Percentiles rank a stretch among this genome's conserved stretches.
These are phyloP conservation scores for Genyomyrus donnyi DNA, from an alignment of 2,113 vertebrate species.

Conservation along the genomic window DNA sequence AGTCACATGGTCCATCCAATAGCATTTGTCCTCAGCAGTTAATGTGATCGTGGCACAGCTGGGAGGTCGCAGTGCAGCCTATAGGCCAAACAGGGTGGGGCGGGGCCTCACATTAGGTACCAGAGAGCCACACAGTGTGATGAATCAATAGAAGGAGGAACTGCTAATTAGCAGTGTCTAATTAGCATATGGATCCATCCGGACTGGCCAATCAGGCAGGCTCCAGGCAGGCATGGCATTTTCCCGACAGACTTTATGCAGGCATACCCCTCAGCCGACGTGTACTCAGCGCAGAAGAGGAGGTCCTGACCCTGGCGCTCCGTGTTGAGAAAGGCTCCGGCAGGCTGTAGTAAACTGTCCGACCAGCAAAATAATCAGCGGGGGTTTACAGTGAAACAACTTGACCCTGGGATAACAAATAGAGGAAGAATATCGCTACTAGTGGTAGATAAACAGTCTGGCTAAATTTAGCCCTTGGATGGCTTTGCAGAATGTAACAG, in stretches of 20 bases:
- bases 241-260: constrained; percentile 27
- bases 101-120: not conserved
- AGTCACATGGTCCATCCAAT: not conserved
- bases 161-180: not conserved
- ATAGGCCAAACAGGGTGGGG: not conserved
- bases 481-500: not conserved
- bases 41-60: constrained; percentile 30
- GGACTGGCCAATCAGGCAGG: not conserved
- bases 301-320: constrained; percentile 26
- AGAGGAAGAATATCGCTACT: constrained; percentile 22
- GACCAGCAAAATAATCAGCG: constrained; percentile 49
- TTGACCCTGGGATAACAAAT: constrained; percentile 43
- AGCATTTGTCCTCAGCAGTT: constrained; percentile 36
- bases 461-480: not conserved
- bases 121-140: not conserved
- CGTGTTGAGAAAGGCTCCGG: constrained; percentile 30
- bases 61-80: constrained; percentile 18
- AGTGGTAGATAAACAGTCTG: constrained; percentile 17
- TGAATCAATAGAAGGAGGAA: not conserved
- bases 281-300: constrained; percentile 24
- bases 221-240: constrained; percentile 1
- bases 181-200: not conserved
- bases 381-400: constrained; percentile 41
- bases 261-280: constrained; percentile 20
- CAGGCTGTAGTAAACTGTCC: constrained; percentile 38